Percentiles rank a stretch among this genome's conserved stretches.
These are phyloP conservation scores for Epizoanthus ramosus DNA, from an alignment of 92 coral and sea anemone genomes.

Conservation along the genomic window DNA sequence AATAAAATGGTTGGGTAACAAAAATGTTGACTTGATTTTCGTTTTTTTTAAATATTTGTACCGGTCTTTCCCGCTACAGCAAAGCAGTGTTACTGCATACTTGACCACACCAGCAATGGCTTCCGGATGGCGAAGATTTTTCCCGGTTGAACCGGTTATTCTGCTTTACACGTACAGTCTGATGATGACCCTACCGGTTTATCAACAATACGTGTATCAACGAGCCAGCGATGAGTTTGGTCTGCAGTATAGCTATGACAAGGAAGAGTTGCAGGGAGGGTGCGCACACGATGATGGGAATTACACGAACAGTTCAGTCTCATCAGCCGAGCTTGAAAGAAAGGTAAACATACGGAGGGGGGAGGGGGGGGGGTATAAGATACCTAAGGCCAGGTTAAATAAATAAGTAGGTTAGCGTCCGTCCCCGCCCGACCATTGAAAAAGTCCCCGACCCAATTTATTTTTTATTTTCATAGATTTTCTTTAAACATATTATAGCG, in stretches of 20 bases:
- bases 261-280: conserved; percentile 10
- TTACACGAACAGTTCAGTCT: conserved; percentile 9
- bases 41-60: too few species aligned
- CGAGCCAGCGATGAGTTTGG: conserved; percentile 67
- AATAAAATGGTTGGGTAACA: too few species aligned
- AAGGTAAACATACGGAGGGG: not conserved
- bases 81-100: too few species aligned
- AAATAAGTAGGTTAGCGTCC: too few species aligned
- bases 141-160: conserved; percentile 93
- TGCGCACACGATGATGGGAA: conserved; percentile 21
- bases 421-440: too few species aligned
- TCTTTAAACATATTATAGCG: too few species aligned
- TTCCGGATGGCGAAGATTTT: conserved; percentile 59
- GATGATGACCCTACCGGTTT: conserved; percentile 65
- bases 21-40: too few species aligned
- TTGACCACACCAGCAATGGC: conserved; percentile 3
- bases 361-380: too few species aligned
- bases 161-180: conserved; percentile 81
- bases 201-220: conserved; percentile 75
- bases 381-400: too few species aligned
- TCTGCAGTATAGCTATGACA: conserved; percentile 56
- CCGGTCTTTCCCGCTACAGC: too few species aligned
- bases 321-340: conserved; percentile 17
- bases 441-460: too few species aligned
- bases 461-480: too few species aligned